Percentiles rank a stretch among this genome's conserved stretches.
Evolutionary conservation across 1,140 invertebrate species (phyloP).

Genomic region (Vollenhovia emeryi): DNA sequence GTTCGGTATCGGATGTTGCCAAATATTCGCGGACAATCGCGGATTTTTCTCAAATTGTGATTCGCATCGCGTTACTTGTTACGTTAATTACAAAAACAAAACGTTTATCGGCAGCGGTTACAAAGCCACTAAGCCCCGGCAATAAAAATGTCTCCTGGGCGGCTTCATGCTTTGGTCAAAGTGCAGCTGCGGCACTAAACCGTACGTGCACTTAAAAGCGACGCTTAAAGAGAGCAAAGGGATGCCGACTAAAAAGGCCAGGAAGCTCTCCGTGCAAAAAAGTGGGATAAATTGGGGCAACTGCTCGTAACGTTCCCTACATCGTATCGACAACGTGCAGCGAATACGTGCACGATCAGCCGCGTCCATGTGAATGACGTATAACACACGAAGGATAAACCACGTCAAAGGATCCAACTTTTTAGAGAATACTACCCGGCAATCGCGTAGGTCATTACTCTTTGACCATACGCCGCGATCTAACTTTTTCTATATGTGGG

Average conservation of each 20-base stretch:
- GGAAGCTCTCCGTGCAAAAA: slow-evolving; percentile 70
- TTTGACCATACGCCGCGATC: slow-evolving; percentile 7
- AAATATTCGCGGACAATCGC: neutral
- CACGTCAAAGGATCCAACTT: slow-evolving; percentile 55
- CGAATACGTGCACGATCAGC: slow-evolving; percentile 32
- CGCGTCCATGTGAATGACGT: slow-evolving; percentile 42
- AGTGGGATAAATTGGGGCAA: slow-evolving; percentile 74
- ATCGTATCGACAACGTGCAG: slow-evolving; percentile 67
- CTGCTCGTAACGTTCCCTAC: slow-evolving; percentile 70
- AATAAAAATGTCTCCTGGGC: slow-evolving; percentile 69
- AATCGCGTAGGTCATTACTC: slow-evolving; percentile 33
- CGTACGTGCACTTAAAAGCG: slow-evolving; percentile 75
- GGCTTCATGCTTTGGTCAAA: slow-evolving; percentile 62
- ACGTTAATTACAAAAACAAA: slow-evolving; percentile 68
- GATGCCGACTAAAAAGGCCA: slow-evolving; percentile 60
- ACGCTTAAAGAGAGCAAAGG: slow-evolving; percentile 63
- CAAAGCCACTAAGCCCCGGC: slow-evolving; percentile 55
- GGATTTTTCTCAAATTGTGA: slow-evolving; percentile 20
- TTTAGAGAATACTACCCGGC: slow-evolving; percentile 19
- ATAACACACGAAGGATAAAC: slow-evolving; percentile 63
- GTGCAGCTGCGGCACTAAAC: slow-evolving; percentile 69
- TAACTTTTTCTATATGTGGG: neutral
- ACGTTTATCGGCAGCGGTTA: slow-evolving; percentile 65
- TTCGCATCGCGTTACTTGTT: slow-evolving; percentile 48
- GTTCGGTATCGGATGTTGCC: neutral